Evolutionary conservation across 2,888 invertebrate genomes (phyloP), one percentile per base, ranked within the genome.

Genomic region (Sceliomorpha sp.): DNA sequence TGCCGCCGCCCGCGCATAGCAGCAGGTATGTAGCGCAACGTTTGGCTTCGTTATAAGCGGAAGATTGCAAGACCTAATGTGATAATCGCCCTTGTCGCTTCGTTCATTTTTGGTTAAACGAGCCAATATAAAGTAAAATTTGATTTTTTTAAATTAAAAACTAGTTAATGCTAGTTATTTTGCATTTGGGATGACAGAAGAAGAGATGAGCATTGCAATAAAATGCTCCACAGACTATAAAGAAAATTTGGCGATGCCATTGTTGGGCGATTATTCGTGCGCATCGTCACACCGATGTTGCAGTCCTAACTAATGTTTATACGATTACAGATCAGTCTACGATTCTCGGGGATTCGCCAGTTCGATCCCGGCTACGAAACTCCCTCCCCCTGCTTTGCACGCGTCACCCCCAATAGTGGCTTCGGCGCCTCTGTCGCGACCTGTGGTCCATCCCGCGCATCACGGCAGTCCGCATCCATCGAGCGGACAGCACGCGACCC

Each of bases 361-460:
- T 8, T 74, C 85, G 51, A 72, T 84, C 71, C 72, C 84, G 6
- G 74, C 80, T 8, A 72, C 83, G 2, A 85, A 85, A 44, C 55
- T 85, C 50, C 83, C 89, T 73, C 85, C 89, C 62, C 91, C 91
- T 12, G 89, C 90, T 32, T 70, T 86, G 36, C 83, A 83, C 24
- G 76, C 81, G 26, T 82, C 79, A n/a, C 75, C 83, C 59, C 86
- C 84, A 24, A 84, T 72, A 72, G 84, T 80, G 73, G 89, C 79
- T 78, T 80, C 87, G 32, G 83, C 88, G 5, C 87, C 88, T 6
- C 71, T 85, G 7, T 80, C 86, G 12, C 78, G 87, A 67, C 83
- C 88, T 44, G 82, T 87, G 7, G 81, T 79, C 4, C 86, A 85
- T 59, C 81, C 83, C 6, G 76, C 77, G 12, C 85, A 83, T 55